Conservation (phyloP, 1,140 invertebrate genomes). For the Lepidostoma basale region DNA sequence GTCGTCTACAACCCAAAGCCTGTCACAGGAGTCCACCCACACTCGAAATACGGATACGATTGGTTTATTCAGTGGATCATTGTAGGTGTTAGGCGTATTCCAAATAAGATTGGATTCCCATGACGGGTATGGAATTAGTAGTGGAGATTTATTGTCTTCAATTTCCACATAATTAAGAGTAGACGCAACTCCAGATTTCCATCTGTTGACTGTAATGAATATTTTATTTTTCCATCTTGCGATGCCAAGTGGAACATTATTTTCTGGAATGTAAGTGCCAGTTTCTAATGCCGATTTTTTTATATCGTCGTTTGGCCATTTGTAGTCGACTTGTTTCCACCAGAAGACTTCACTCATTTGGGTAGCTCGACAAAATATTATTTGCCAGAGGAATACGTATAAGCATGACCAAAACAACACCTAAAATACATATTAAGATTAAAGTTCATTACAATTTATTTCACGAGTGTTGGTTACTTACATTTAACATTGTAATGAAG, state of each 20-base stretch:
- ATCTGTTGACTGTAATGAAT: slow-evolving; percentile 77
- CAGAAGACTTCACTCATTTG: slow-evolving; percentile 63
- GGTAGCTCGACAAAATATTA: background rate
- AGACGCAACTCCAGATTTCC: slow-evolving; percentile 74
- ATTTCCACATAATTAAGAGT: slow-evolving; percentile 73
- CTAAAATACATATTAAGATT: background rate
- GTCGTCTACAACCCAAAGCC: slow-evolving; percentile 70
- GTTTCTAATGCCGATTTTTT: slow-evolving; percentile 64
- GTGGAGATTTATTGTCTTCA: slow-evolving; percentile 60
- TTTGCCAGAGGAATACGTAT: no score
- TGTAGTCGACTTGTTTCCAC: slow-evolving; percentile 72
- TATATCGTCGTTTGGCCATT: slow-evolving; percentile 66
- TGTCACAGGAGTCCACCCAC: slow-evolving; percentile 65
- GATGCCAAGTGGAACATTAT: slow-evolving; percentile 76
- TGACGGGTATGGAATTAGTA: slow-evolving; percentile 71
- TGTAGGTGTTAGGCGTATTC: slow-evolving; percentile 48
- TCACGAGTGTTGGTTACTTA: no score
- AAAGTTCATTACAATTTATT: no score
- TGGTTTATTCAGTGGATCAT: slow-evolving; percentile 43
- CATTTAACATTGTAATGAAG: no score
- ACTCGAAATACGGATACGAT: slow-evolving; percentile 63
- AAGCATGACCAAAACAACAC: slow-evolving; percentile 28
- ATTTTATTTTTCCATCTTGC: slow-evolving; percentile 76
- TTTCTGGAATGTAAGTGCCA: slow-evolving; percentile 68
- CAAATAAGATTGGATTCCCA: slow-evolving; percentile 68